These are phyloP conservation scores for Natrix natrix DNA, from an alignment of 2,797 vertebrate genomes.

Conservation along the genomic window DNA sequence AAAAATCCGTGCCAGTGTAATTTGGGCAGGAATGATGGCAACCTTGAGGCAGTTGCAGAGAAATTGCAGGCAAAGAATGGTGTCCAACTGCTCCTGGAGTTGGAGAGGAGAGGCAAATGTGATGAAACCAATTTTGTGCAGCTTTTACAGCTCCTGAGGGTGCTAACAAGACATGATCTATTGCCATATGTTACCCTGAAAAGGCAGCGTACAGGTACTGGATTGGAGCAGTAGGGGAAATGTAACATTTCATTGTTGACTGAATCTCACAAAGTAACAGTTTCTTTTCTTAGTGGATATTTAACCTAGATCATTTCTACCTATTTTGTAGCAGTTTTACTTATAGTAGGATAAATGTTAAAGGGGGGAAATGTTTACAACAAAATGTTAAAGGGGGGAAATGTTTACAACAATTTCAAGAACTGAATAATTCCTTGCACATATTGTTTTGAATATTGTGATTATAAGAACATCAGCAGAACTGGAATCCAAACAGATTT, in stretches of 20 bases:
- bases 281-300: not conserved
- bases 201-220: conserved; percentile 80
- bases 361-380: not conserved
- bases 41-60: conserved; percentile 36
- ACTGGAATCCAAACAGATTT: not conserved
- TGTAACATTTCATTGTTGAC: not conserved
- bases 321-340: not conserved
- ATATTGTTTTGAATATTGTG: not conserved
- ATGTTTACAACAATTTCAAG: not conserved
- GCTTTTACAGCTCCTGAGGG: conserved; percentile 81
- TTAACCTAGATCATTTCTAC: not conserved
- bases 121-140: conserved; percentile 82
- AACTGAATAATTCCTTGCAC: not conserved
- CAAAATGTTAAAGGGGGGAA: not conserved
- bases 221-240: too few relatives aligned
- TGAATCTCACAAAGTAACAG: not conserved
- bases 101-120: conserved; percentile 82
- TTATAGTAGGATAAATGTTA: not conserved
- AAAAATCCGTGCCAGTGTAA: not conserved
- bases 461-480: not conserved
- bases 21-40: conserved; percentile 23
- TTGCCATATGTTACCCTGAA: conserved; percentile 83
- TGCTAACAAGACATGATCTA: conserved; percentile 88
- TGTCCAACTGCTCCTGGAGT: conserved; percentile 80
- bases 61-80: conserved; percentile 76